phyloP scores from a whole-genome alignment of 2,888 invertebrate species.

The Physocephala rufipes region DNA sequence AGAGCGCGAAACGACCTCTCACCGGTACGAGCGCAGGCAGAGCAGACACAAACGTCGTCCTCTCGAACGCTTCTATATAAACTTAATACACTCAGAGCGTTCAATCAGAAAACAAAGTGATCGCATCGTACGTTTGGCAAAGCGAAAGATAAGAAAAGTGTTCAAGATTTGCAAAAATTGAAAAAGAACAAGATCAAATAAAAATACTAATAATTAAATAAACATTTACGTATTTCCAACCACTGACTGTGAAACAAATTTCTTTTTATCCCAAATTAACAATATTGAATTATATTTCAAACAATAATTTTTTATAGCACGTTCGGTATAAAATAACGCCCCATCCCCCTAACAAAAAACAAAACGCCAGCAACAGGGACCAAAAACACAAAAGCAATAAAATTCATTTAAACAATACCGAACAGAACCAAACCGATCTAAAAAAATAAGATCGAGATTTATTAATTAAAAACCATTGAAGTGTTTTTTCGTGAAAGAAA shows the following conservation, averaged over 20 bases:
- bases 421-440: neutral
- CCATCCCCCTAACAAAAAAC: too few relatives aligned
- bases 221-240: neutral
- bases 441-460: neutral
- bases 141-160: neutral
- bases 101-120: constrained; percentile 25
- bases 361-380: too few relatives aligned
- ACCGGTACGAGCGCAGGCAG: neutral
- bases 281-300: neutral
- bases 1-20: too few relatives aligned
- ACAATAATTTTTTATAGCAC: constrained; percentile 3
- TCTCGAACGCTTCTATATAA: constrained; percentile 15
- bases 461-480: neutral
- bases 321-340: too few relatives aligned
- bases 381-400: neutral
- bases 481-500: constrained; percentile 2
- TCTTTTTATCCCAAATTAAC: neutral
- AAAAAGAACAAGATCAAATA: constrained; percentile 6
- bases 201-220: constrained; percentile 8
- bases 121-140: constrained; percentile 3
- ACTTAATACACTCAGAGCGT: constrained; percentile 3
- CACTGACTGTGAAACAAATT: neutral
- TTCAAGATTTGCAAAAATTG: constrained; percentile 10
- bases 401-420: constrained; percentile 11
- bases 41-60: constrained; percentile 14